Conservation (phyloP, 2,888 invertebrate species). For the Pachymerium ferrugineum region DNA sequence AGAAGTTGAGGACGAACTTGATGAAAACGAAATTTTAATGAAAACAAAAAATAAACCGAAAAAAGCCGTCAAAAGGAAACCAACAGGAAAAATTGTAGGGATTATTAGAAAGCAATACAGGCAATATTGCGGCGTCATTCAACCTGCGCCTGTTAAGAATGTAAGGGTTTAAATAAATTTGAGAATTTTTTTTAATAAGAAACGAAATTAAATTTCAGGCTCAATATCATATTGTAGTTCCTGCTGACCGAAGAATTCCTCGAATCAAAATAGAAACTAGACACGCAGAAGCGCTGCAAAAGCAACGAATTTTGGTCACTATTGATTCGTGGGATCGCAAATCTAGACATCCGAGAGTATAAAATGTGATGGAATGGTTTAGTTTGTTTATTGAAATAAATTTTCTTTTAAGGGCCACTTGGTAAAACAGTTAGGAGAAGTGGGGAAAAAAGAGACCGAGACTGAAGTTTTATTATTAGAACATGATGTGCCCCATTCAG, state of each 20-base stretch:
- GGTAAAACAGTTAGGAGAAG: constrained; percentile 81
- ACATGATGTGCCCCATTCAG: constrained; percentile 93
- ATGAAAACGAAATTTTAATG: constrained; percentile 55
- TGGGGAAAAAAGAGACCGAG: constrained; percentile 92
- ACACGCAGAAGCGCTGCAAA: constrained; percentile 69
- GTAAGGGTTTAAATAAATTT: constrained; percentile 39
- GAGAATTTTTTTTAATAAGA: too few species aligned
- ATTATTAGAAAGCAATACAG: constrained; percentile 94
- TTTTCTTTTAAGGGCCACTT: constrained; percentile 69
- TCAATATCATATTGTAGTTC: constrained; percentile 77
- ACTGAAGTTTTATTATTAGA: constrained; percentile 91
- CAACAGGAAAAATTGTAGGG: constrained; percentile 81
- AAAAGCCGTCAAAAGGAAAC: constrained; percentile 42
- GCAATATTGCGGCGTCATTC: constrained; percentile 93
- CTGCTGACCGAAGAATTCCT: constrained; percentile 89
- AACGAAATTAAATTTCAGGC: too few species aligned
- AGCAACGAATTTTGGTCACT: constrained; percentile 87
- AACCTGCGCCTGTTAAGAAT: constrained; percentile 62
- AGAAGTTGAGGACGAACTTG: constrained; percentile 46
- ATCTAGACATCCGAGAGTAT: constrained; percentile 77
- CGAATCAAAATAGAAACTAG: constrained; percentile 92
- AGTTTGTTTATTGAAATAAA: neutral
- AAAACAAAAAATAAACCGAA: neutral
- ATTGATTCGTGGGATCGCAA: constrained; percentile 94
- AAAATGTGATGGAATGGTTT: neutral